Evolutionary conservation across 37 sponge, comb jelly and placozoan species (phyloP).

Genomic region (Eunapius fragilis): DNA sequence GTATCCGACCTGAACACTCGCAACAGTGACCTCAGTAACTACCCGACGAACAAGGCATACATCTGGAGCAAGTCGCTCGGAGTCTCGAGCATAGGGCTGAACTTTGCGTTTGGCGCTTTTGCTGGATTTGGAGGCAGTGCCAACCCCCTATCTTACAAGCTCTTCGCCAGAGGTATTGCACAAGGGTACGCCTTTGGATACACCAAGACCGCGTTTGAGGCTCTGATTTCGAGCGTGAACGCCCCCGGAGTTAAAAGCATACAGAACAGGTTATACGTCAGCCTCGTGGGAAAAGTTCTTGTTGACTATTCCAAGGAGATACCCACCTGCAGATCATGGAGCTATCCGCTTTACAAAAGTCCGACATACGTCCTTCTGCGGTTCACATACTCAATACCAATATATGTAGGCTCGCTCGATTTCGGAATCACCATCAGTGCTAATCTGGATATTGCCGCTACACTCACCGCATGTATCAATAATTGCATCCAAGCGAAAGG

Average conservation of each 20-base stretch:
- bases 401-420: neutral
- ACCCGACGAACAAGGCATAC: slow-evolving; percentile 64
- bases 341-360: neutral
- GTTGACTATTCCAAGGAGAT: neutral
- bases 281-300: neutral
- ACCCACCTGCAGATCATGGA: neutral
- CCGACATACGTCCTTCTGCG: neutral
- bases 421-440: neutral
- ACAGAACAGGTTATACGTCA: neutral
- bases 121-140: slow-evolving; percentile 16
- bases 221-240: neutral
- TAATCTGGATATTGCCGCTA: neutral
- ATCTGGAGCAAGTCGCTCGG: slow-evolving; percentile 67
- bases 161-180: slow-evolving; percentile 48
- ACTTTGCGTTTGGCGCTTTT: slow-evolving; percentile 65
- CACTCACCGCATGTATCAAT: neutral
- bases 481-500: neutral
- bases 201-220: slow-evolving; percentile 17
- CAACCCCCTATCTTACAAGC: slow-evolving; percentile 4
- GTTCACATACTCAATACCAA: neutral
- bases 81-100: slow-evolving; percentile 16
- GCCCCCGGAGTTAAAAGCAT: neutral
- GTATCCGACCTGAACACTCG: slow-evolving; percentile 34
- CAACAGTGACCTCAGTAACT: slow-evolving; percentile 35
- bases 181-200: slow-evolving; percentile 54